Evolutionary conservation across 2,797 vertebrate genomes (phyloP).

Genomic region (Premnoplex brunnescens): DNA sequence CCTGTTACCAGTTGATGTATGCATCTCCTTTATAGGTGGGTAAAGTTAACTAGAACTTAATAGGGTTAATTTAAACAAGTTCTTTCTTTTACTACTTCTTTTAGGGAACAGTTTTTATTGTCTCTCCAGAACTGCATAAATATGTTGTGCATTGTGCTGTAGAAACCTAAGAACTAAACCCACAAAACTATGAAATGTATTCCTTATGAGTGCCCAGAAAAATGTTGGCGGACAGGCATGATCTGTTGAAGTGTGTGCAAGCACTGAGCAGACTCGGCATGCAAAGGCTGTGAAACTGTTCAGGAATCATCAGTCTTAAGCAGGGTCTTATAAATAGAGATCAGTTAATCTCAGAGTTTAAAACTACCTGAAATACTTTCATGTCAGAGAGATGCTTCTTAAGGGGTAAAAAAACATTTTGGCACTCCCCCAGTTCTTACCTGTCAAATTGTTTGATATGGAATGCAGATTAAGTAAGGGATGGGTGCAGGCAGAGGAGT

Average conservation of each 20-base stretch:
- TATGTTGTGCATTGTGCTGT: not conserved
- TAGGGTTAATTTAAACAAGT: not conserved
- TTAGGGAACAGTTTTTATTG: not conserved
- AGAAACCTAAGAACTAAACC: not conserved
- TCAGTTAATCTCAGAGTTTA: not conserved
- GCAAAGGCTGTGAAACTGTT: not conserved
- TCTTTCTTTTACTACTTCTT: not conserved
- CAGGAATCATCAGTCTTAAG: not conserved
- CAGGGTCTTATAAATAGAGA: not conserved
- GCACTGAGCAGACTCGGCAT: not conserved
- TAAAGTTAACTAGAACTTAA: not conserved
- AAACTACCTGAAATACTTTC: not conserved
- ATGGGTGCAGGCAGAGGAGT: fast-evolving
- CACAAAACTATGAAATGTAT: not conserved
- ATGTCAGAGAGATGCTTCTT: not conserved
- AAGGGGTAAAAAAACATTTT: not conserved
- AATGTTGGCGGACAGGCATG: not conserved
- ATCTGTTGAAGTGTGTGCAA: not conserved
- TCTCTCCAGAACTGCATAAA: not conserved
- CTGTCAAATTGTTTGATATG: not conserved
- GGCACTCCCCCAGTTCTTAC: not conserved
- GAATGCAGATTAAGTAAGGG: not conserved
- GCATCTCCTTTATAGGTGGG: not conserved
- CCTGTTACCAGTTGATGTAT: not conserved
- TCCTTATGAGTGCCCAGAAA: not conserved